phyloP scores from a whole-genome alignment of 2,113 vertebrate genomes.

The Oncorhynchus mykiss region DNA sequence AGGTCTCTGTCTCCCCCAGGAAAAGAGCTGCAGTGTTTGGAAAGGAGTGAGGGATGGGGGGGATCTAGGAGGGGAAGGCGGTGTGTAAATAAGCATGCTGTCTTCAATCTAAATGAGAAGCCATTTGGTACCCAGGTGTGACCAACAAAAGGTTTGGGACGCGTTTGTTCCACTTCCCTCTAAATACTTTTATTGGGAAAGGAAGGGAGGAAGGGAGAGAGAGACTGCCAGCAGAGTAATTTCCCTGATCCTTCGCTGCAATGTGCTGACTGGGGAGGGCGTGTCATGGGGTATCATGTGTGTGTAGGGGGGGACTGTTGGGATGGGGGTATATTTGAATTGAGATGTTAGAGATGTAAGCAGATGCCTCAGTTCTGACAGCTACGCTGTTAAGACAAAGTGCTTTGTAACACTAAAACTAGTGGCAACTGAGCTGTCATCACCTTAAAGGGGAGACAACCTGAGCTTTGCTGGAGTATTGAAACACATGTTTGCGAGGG shows the following conservation, averaged over 20 bases:
- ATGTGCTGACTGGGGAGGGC: constrained; percentile 17
- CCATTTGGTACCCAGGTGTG: constrained; percentile 71
- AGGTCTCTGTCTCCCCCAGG: constrained; percentile 23
- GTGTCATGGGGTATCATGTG: constrained; percentile 3
- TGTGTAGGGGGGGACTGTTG: constrained; percentile 6
- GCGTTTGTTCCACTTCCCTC: constrained; percentile 61
- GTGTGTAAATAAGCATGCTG: constrained; percentile 66
- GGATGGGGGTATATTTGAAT: constrained; percentile 42
- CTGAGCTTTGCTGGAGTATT: too few species aligned
- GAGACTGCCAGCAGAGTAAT: constrained; percentile 58
- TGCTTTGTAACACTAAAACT: too few species aligned
- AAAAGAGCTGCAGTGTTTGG: constrained; percentile 34
- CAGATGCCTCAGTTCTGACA: constrained; percentile 14
- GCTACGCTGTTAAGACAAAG: too few species aligned
- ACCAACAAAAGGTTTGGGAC: constrained; percentile 65
- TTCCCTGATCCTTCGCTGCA: constrained; percentile 49
- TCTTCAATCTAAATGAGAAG: constrained; percentile 68
- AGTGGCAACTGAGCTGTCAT: too few species aligned
- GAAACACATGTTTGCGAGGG: too few species aligned
- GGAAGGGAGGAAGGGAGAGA: constrained; percentile 38
- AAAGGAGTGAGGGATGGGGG: constrained; percentile 30
- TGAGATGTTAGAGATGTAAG: constrained; percentile 34
- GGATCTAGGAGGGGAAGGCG: constrained; percentile 18
- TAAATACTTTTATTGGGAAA: constrained; percentile 55
- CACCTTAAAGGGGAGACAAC: too few species aligned